phyloP scores from a whole-genome alignment of 2,888 invertebrate species.

The Neria commutata region DNA sequence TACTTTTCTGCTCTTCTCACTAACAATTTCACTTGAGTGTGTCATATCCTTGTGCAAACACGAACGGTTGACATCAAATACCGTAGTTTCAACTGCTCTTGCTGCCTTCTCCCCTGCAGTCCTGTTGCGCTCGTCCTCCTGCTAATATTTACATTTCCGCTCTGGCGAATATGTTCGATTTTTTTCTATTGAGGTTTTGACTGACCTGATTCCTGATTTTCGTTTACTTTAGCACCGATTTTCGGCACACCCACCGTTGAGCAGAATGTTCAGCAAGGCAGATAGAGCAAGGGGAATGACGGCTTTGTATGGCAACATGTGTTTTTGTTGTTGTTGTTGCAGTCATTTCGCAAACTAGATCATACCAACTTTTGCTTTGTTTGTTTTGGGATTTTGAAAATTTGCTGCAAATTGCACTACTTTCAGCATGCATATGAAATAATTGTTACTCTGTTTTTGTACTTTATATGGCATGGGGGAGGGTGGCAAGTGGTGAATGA shows the following conservation, averaged over 20 bases:
- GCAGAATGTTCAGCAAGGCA: neutral
- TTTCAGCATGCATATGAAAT: neutral
- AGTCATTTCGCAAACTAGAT: conserved; percentile 37
- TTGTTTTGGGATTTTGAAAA: neutral
- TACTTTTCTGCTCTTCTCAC: neutral
- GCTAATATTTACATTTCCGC: conserved; percentile 52
- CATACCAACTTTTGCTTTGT: neutral
- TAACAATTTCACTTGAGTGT: neutral
- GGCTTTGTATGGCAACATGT: conserved; percentile 44
- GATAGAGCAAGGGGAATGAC: neutral
- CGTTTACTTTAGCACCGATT: conserved; percentile 21
- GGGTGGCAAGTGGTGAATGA: no score
- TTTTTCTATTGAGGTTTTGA: conserved; percentile 32
- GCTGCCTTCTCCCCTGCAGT: conserved; percentile 17
- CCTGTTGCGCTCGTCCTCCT: neutral
- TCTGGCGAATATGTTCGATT: conserved; percentile 58
- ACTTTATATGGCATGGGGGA: no score
- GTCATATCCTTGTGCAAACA: neutral
- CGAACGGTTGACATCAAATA: neutral
- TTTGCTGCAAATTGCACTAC: conserved; percentile 1
- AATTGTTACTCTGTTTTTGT: no score
- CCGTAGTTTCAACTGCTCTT: neutral
- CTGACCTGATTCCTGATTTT: conserved; percentile 51
- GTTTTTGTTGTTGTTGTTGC: conserved; percentile 47
- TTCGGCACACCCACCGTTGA: conserved; percentile 7